A percentile compares a stretch with the other conserved stretches of the same genome.
These are phyloP conservation scores for Montipora capitata DNA, from an alignment of 92 coral and sea anemone genomes.

Conservation along the genomic window DNA sequence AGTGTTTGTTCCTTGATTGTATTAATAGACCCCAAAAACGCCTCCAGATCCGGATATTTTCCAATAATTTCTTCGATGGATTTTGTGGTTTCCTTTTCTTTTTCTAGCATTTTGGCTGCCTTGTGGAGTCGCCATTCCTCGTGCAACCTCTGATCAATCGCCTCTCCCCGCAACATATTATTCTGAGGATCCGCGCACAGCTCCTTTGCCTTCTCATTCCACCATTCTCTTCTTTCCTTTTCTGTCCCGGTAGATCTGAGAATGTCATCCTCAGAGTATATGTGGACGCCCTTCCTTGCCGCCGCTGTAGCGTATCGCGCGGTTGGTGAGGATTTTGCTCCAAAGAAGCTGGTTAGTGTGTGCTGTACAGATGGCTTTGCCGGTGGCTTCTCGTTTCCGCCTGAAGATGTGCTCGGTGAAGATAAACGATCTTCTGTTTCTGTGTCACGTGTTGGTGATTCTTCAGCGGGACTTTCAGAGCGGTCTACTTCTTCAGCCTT, in stretches of 20 bases:
- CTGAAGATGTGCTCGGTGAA: slow-evolving; percentile 6
- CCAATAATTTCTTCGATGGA: slow-evolving; percentile 23
- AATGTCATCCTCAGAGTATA: slow-evolving; percentile 50
- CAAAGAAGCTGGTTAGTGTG: slow-evolving; percentile 61
- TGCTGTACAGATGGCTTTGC: slow-evolving; percentile 27
- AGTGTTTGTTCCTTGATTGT: slow-evolving; percentile 44
- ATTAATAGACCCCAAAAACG: slow-evolving; percentile 10
- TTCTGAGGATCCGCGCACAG: slow-evolving; percentile 34
- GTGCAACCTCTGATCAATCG: slow-evolving; percentile 63
- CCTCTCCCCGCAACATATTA: slow-evolving; percentile 26
- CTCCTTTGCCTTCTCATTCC: slow-evolving; percentile 70
- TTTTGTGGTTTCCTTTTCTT: slow-evolving; percentile 31
- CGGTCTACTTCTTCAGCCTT: slow-evolving; percentile 19
- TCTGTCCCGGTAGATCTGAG: slow-evolving; percentile 36
- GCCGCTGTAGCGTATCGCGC: slow-evolving; percentile 34
- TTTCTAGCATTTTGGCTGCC: slow-evolving; percentile 40
- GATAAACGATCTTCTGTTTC: not conserved
- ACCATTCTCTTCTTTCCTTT: slow-evolving; percentile 58
- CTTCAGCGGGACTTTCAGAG: slow-evolving; percentile 12
- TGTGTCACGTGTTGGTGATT: not conserved
- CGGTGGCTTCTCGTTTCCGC: not conserved
- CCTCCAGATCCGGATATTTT: slow-evolving; percentile 44
- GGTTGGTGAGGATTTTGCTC: slow-evolving; percentile 43
- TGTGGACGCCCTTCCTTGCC: slow-evolving; percentile 62
- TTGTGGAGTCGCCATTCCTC: slow-evolving; percentile 66